These are phyloP conservation scores for Chiroxiphia lanceolata DNA, from an alignment of 2,797 vertebrate genomes.

Conservation along the genomic window DNA sequence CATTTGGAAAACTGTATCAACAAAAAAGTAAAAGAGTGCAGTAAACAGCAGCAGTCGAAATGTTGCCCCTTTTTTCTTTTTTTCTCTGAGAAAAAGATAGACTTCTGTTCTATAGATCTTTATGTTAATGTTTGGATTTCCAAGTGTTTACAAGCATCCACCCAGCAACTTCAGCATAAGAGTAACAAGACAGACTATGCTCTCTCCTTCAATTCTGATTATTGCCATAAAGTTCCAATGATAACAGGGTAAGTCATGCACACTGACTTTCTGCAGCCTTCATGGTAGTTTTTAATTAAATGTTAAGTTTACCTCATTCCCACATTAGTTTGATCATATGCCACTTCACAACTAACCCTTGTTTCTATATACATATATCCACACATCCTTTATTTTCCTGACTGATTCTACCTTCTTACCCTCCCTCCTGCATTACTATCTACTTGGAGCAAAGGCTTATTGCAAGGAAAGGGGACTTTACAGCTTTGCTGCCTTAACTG, in stretches of 20 bases:
- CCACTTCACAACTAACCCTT: not conserved
- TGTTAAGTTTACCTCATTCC: not conserved
- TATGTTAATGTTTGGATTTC: not conserved
- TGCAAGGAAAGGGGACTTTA: not conserved
- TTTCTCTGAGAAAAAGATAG: not conserved
- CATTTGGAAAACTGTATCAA: slow-evolving; percentile 67
- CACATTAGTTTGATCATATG: not conserved
- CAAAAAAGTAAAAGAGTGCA: slow-evolving; percentile 57
- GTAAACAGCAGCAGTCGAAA: not conserved
- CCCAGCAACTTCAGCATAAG: not conserved
- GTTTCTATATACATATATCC: not conserved
- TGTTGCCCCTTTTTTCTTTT: not conserved
- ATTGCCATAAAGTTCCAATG: not conserved
- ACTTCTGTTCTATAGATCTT: not conserved
- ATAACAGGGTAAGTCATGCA: not conserved
- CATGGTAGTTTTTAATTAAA: not conserved
- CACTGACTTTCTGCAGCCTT: not conserved
- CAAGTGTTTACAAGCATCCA: not conserved
- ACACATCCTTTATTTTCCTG: not conserved
- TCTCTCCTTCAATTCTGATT: not conserved
- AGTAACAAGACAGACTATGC: not conserved
- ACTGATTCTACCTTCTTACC: not conserved
- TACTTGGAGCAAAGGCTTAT: not conserved
- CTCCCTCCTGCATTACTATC: not conserved
- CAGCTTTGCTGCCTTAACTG: not conserved